Conservation (phyloP, 2,888 invertebrate genomes). For the Diplazon laetatorius region DNA sequence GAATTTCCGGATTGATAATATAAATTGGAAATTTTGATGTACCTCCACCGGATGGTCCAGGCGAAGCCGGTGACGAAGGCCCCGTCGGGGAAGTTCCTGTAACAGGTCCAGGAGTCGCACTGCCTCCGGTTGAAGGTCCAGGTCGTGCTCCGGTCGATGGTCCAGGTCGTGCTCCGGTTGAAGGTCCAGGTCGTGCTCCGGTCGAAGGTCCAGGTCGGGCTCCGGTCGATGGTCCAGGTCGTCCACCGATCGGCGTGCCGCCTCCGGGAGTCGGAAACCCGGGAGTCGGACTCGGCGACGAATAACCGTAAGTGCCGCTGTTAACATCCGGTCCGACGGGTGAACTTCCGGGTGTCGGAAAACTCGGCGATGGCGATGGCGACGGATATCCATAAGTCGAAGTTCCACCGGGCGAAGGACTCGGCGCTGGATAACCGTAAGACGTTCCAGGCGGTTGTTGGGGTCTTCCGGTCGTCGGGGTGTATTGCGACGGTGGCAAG, state of each 20-base stretch:
- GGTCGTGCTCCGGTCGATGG: constrained; percentile 59
- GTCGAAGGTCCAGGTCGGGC: constrained; percentile 26
- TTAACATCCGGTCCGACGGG: constrained; percentile 63
- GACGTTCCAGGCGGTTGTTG: constrained; percentile 42
- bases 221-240: constrained; percentile 35
- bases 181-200: constrained; percentile 41
- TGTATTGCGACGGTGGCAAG: constrained; percentile 64
- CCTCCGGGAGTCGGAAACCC: constrained; percentile 64
- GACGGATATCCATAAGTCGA: constrained; percentile 54
- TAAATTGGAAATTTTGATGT: no score
- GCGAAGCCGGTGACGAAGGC: constrained; percentile 21
- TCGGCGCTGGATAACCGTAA: constrained; percentile 57
- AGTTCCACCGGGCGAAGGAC: constrained; percentile 54
- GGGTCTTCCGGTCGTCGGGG: constrained; percentile 46
- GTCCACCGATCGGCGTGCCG: neutral
- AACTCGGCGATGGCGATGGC: constrained; percentile 54
- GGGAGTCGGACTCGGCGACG: constrained; percentile 67
- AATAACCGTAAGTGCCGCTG: constrained; percentile 74
- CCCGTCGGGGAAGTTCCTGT: constrained; percentile 40
- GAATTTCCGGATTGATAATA: no score
- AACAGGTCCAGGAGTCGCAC: constrained; percentile 25
- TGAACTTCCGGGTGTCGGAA: constrained; percentile 74
- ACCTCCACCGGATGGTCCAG: constrained; percentile 44
- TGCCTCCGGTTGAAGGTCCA: constrained; percentile 37
- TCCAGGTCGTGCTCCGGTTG: constrained; percentile 62